Base-by-base conservation (phyloP, 2,797 vertebrate genomes). In the Aeoliscus strigatus region DNA sequence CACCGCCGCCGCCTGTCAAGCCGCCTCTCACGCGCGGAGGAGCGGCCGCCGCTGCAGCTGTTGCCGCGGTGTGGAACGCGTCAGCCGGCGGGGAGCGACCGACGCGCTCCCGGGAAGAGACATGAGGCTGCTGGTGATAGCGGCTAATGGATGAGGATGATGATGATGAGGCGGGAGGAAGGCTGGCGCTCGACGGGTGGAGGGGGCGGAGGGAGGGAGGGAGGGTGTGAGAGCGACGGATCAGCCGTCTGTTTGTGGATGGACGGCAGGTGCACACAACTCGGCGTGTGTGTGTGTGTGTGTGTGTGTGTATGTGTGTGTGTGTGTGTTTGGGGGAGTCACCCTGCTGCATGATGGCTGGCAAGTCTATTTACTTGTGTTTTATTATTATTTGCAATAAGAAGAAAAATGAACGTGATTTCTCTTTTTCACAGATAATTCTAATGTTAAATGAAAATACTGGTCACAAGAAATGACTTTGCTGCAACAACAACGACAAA, bases 71-170 rank as follows among this genome's bases (percentile, higher is more conserved):
- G 18, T n/a, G 13, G 32, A 46, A 37, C 45, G 57, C 27, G 56
- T 50, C 56, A 47, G 51, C 42, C 69, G 54, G 52, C 42, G 46
- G 46, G 9, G 50, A 18, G 34, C 49, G 26, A 14, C 53, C 1
- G 65, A 27, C 15, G 48, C 35, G 44, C 51, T 39, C 41, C 36
- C 46, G 49, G 43, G 59, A 46, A 40, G 72, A 70, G 58, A 36
- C 76, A 79, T 75, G 29, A 17, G 66, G 60, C 56, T 56, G 48
- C 3, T n/a, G 66, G 35, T 11, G 50, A n/a, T 26, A 54, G 52
- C 62, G 33, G 55, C 57, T 66, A 31, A 57, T 28, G 58, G 60
- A 44, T 70, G 57, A 34, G 51, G 44, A 27, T 55, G 60, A 44
- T 70, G 57, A 34, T 53, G 44, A 27, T 55, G 62, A 66, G 51